Percentiles rank a stretch among this genome's conserved stretches.
These are phyloP conservation scores for Daphoenositta chrysoptera DNA, from an alignment of 2,113 vertebrate species.

Conservation along the genomic window DNA sequence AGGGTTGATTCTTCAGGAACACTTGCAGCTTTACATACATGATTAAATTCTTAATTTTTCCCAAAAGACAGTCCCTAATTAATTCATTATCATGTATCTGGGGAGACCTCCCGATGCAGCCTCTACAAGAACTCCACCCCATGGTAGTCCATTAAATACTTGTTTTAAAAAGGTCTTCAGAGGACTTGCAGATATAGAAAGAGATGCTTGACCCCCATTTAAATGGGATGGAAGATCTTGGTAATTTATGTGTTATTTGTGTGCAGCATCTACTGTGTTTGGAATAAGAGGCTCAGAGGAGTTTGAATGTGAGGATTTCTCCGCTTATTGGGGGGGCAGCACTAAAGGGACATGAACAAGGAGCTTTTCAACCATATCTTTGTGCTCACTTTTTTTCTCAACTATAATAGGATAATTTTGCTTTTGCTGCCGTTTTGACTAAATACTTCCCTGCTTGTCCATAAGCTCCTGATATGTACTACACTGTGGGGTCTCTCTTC, in stretches of 20 bases:
- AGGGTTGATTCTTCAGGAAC: background rate
- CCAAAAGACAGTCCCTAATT: background rate
- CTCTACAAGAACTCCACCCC: background rate
- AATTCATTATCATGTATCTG: background rate
- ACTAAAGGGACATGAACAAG: background rate
- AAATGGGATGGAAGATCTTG: background rate
- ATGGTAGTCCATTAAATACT: background rate
- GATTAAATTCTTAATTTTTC: background rate
- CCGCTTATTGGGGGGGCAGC: rapidly evolving
- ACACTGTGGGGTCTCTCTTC: background rate
- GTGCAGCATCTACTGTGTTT: background rate
- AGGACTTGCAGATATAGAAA: background rate
- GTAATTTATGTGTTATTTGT: background rate
- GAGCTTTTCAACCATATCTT: background rate
- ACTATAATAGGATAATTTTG: background rate
- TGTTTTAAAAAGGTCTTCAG: background rate
- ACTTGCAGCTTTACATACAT: background rate
- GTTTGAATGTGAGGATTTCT: background rate
- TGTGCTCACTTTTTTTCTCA: background rate
- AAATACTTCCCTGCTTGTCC: background rate
- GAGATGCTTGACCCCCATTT: background rate
- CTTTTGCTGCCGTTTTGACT: background rate
- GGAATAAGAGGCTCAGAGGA: background rate
- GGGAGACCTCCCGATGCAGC: background rate
- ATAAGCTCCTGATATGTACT: background rate